Conservation (phyloP, 1,140 invertebrate species). For the Nebria ingens region DNA sequence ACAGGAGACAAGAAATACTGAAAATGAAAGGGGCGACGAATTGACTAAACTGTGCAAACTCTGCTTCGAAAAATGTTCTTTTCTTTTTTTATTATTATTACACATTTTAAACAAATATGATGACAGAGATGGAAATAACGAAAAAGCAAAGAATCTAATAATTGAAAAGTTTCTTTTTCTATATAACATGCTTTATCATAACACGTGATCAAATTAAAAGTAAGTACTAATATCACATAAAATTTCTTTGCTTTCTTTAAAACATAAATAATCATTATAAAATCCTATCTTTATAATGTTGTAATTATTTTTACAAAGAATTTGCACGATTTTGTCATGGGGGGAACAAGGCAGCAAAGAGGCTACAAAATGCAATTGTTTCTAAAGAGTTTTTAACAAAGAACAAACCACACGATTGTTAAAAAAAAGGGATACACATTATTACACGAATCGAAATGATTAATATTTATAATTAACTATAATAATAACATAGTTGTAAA, state of each 20-base stretch:
- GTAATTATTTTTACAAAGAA: background rate
- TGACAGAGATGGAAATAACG: background rate
- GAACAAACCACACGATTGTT: background rate
- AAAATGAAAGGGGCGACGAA: background rate
- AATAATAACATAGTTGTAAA: background rate
- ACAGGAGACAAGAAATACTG: background rate
- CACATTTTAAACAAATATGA: background rate
- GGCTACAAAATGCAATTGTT: slow-evolving; percentile 3
- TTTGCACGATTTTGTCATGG: slow-evolving; percentile 3
- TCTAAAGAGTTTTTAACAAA: background rate
- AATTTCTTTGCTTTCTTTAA: background rate
- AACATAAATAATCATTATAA: background rate
- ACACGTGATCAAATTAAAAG: background rate
- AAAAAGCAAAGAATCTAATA: background rate
- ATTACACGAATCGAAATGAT: background rate
- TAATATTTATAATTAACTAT: slow-evolving; percentile 1
- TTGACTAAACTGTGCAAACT: slow-evolving; percentile 1
- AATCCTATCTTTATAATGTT: no score
- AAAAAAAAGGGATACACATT: background rate
- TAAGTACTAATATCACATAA: slow-evolving; percentile 9
- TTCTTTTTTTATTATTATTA: no score
- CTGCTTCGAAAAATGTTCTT: no score
- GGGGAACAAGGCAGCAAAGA: slow-evolving; percentile 1
- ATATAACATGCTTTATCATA: background rate
- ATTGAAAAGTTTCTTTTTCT: background rate